phyloP scores from a whole-genome alignment of 30 jellyfish, hydroid and myxozoan species.

The Sanderia malayensis region DNA sequence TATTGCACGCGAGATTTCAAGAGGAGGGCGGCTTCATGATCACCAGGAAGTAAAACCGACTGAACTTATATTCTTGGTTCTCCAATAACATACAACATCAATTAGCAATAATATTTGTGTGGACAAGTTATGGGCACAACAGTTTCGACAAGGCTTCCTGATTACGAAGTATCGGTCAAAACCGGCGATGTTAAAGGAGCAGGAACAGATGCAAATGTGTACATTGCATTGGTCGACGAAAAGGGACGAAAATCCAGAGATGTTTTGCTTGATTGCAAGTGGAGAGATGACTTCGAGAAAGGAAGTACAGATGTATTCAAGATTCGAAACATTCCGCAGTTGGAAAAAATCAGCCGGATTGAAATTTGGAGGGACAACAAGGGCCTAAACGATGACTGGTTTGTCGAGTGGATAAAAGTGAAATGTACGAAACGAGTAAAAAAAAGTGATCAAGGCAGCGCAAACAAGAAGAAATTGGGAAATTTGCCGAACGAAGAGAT shows the following conservation, averaged over 20 bases:
- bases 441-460: neutral
- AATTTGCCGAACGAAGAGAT: slow-evolving; percentile 16
- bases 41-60: no score
- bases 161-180: slow-evolving; percentile 74
- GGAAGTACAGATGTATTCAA: slow-evolving; percentile 80
- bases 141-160: slow-evolving; percentile 55
- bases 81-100: no score
- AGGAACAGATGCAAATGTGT: slow-evolving; percentile 91
- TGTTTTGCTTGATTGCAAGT: slow-evolving; percentile 59
- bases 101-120: no score
- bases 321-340: slow-evolving; percentile 58
- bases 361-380: slow-evolving; percentile 82
- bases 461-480: neutral
- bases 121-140: slow-evolving; percentile 70
- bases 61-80: no score
- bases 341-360: slow-evolving; percentile 48
- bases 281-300: slow-evolving; percentile 94
- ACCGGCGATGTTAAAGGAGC: slow-evolving; percentile 98
- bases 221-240: slow-evolving; percentile 64
- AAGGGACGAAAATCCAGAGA: slow-evolving; percentile 74
- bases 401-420: slow-evolving; percentile 79
- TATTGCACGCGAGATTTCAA: no score
- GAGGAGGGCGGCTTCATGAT: no score
- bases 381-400: slow-evolving; percentile 94
- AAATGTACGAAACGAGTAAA: slow-evolving; percentile 11